Evolutionary conservation across 2,797 vertebrate genomes (phyloP).

Genomic region (Chaenodraco wilsoni): DNA sequence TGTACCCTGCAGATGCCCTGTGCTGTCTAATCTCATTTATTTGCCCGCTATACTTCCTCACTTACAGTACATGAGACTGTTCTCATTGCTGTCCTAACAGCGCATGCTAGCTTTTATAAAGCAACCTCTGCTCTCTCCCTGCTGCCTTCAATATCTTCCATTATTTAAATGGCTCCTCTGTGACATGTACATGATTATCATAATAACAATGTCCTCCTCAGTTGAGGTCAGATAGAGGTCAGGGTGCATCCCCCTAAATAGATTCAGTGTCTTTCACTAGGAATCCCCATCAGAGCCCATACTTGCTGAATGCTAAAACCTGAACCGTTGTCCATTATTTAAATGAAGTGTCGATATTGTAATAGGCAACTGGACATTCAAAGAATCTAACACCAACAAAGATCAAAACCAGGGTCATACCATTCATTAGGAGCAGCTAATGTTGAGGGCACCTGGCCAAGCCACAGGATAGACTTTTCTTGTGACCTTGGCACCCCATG

Average conservation of each 20-base stretch:
- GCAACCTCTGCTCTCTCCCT: slow-evolving; percentile 8
- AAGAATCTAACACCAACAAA: background rate
- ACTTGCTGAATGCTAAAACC: background rate
- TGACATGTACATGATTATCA: slow-evolving; percentile 15
- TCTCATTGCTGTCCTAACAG: slow-evolving; percentile 49
- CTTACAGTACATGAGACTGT: slow-evolving; percentile 65
- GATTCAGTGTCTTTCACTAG: background rate
- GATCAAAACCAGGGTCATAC: background rate
- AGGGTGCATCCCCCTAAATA: slow-evolving; percentile 9
- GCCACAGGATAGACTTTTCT: background rate
- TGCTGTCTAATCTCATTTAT: slow-evolving; percentile 75
- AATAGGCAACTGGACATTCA: background rate
- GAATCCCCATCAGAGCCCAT: background rate
- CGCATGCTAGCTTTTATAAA: slow-evolving; percentile 25
- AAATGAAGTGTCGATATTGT: background rate
- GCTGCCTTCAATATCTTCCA: slow-evolving; percentile 7
- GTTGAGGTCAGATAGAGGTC: slow-evolving; percentile 5
- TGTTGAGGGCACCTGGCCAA: background rate
- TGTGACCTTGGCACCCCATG: background rate
- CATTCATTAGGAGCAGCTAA: background rate
- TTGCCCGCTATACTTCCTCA: slow-evolving; percentile 57
- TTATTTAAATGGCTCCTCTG: slow-evolving; percentile 15
- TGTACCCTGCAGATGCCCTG: slow-evolving; percentile 71
- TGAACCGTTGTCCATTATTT: background rate
- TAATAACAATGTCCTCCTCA: slow-evolving; percentile 3